Conservation (phyloP, 1,140 invertebrate species). For the Adoxophyes honmai region DNA sequence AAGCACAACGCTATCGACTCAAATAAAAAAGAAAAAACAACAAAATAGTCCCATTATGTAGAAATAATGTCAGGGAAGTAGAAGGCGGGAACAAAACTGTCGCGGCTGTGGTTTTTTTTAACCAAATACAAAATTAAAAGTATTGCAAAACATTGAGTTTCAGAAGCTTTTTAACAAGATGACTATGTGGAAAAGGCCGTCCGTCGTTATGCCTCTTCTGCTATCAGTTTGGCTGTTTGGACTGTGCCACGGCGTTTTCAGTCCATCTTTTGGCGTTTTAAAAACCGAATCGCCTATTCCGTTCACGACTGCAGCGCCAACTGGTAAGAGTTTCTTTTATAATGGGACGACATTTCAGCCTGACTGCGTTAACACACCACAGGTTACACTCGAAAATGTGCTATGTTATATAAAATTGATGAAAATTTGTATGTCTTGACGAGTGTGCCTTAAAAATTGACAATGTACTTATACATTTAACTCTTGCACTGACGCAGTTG, state of each 20-base stretch:
- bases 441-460: background rate
- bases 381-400: background rate
- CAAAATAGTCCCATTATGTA: constrained; percentile 39
- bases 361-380: background rate
- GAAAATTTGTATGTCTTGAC: too few species aligned
- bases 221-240: constrained; percentile 18
- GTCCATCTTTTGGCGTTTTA: constrained; percentile 33
- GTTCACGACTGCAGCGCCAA: constrained; percentile 49
- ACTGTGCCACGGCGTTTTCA: constrained; percentile 20
- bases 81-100: background rate
- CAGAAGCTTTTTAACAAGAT: constrained; percentile 2
- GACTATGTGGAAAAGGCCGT: constrained; percentile 2
- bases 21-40: constrained; percentile 2
- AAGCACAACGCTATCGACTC: constrained; percentile 5
- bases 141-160: background rate
- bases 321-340: constrained; percentile 55
- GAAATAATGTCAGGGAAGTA: constrained; percentile 27
- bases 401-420: too few species aligned
- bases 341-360: constrained; percentile 18
- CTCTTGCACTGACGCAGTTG: background rate
- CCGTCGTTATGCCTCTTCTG: constrained; percentile 18
- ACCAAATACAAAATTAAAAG: background rate
- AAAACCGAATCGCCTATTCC: constrained; percentile 59
- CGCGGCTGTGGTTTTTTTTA: background rate
- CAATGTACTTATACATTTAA: background rate